Evolutionary conservation across 2,797 vertebrate genomes (phyloP), one percentile per base, ranked within the genome.

Genomic region (Poecilia gillii): DNA sequence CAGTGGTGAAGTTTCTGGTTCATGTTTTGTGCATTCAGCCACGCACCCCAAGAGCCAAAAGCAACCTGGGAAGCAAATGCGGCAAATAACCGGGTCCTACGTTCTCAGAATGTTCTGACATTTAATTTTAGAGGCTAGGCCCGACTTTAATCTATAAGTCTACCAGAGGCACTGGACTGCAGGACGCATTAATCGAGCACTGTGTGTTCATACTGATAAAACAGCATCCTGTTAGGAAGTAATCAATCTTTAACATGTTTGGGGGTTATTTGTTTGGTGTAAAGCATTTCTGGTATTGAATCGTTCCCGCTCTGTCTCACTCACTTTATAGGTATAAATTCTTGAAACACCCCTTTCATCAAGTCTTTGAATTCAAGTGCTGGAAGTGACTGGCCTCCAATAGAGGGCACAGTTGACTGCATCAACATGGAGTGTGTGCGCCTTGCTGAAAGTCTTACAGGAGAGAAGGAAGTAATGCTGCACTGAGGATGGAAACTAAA

Each of bases 351-450:
- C 55, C n/a, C 68, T 89, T 83, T 84, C 72, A 78, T 85, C 31
- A 6, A 77, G 81, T 49, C 72, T 92, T 76, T 88, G 88, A 80
- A 81, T 88, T 12, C 85, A 78, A 83, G 71, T 87, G 89, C 79
- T 91, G 83, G 84, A 88, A 89, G 86, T 88, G 84, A 77, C 81
- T 85, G 85, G 85, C 79, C 82, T 95, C 94, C 94, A 95, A 94
- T 86, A 95, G 93, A 93, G 93, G 94, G 93, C 94, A 94, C 88
- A 94, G 93, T 92, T 91, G 92, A 89, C 93, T 93, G 89, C 89
- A 53, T 36, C 81, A 87, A 87, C 86, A 3, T 49, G 14, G 77
- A 66, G 46, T 0, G 68, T 45, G 72, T 11, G 79, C 89, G 82
- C 86, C 68, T n/a, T 0, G 73, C 51, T 6, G 53, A 86, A 80